Evolutionary conservation across 1,140 invertebrate genomes (phyloP).

Genomic region (Wasmannia auropunctata): DNA sequence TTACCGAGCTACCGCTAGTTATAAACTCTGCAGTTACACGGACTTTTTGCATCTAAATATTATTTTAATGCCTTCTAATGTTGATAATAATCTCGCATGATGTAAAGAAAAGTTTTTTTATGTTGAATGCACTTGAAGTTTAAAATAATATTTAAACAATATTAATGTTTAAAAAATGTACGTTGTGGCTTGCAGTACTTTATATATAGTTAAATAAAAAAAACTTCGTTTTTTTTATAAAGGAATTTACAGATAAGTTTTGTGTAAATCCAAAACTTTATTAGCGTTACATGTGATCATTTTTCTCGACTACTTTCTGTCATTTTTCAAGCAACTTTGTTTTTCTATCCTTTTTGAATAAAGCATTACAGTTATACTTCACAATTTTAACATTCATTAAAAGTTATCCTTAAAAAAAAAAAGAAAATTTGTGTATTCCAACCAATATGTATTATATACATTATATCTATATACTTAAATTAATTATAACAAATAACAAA

Average conservation of each 20-base stretch:
- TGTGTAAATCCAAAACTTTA: not conserved
- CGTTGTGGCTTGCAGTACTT: not conserved
- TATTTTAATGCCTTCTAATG: not conserved
- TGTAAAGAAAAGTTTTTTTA: not conserved
- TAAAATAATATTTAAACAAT: too few relatives aligned
- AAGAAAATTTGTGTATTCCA: not conserved
- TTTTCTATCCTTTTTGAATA: not conserved
- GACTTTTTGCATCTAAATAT: not conserved
- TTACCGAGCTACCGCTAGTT: constrained; percentile 10
- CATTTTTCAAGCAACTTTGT: not conserved
- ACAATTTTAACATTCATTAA: too few relatives aligned
- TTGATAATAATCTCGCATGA: not conserved
- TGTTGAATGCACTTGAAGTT: not conserved
- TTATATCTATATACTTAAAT: not conserved
- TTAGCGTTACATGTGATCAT: not conserved
- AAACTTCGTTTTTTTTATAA: too few relatives aligned
- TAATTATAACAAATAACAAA: not conserved
- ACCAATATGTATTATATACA: not conserved
- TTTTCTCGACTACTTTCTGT: not conserved
- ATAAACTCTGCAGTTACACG: constrained; percentile 33
- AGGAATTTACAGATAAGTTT: not conserved
- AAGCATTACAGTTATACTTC: too few relatives aligned
- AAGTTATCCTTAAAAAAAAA: not conserved
- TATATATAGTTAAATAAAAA: not conserved
- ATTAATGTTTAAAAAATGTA: not conserved